These are phyloP conservation scores for Reticulitermes speratus DNA, from an alignment of 1,140 invertebrate genomes.

Conservation along the genomic window DNA sequence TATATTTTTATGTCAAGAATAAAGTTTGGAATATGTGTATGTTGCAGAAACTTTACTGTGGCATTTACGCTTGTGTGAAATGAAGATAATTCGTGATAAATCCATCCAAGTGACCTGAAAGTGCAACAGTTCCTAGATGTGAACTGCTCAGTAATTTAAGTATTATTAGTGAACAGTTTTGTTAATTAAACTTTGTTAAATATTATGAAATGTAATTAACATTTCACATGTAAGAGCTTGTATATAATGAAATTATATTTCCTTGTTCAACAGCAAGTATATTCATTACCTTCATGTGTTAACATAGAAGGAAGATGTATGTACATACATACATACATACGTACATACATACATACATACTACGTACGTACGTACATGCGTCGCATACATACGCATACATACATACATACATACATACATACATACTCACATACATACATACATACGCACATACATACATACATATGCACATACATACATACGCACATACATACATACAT, in stretches of 20 bases:
- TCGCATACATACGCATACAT: too few relatives aligned
- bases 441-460: too few relatives aligned
- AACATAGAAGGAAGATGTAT: too few relatives aligned
- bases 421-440: too few relatives aligned
- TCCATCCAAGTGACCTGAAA: slow-evolving; percentile 1
- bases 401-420: too few relatives aligned
- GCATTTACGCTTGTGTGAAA: background rate
- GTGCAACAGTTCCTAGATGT: background rate
- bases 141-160: background rate
- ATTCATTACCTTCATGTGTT: background rate
- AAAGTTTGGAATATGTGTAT: background rate
- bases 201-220: background rate
- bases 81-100: background rate
- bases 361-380: too few relatives aligned
- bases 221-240: background rate
- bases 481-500: too few relatives aligned
- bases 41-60: too few relatives aligned
- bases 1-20: background rate
- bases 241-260: background rate
- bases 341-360: too few relatives aligned
- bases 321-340: too few relatives aligned
- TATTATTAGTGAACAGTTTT: slow-evolving; percentile 11
- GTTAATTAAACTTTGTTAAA: slow-evolving; percentile 2
- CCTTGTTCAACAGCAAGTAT: background rate
- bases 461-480: too few relatives aligned